Conservation (phyloP, 1,140 invertebrate species). For the Carposina sasakii region DNA sequence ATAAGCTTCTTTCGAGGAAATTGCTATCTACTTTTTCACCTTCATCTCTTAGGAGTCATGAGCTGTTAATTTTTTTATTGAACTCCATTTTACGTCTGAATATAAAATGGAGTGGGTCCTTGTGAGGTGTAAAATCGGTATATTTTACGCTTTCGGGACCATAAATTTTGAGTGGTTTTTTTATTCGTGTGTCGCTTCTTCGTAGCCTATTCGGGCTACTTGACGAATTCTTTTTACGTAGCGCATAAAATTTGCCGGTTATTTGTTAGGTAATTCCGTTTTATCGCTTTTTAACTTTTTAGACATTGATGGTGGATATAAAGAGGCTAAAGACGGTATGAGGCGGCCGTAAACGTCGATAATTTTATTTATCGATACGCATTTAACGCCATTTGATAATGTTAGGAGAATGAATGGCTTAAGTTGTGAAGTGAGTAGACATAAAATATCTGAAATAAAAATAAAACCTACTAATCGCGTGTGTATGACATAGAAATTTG, state of each 20-base stretch:
- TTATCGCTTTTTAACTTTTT: not conserved
- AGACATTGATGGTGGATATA: conserved; percentile 2
- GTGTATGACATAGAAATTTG: no score
- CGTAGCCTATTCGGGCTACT: conserved; percentile 25
- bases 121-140: conserved; percentile 60
- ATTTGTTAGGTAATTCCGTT: conserved; percentile 16
- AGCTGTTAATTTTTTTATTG: conserved; percentile 56
- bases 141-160: conserved; percentile 52
- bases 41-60: no score
- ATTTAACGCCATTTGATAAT: no score
- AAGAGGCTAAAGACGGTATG: conserved; percentile 3
- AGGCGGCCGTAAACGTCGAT: conserved; percentile 10
- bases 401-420: no score
- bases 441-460: no score
- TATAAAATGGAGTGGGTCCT: conserved; percentile 51
- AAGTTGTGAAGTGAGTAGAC: no score
- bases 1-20: no score
- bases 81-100: conserved; percentile 43
- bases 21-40: no score
- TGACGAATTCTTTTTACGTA: conserved; percentile 13
- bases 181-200: conserved; percentile 47
- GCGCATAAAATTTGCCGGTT: conserved; percentile 13
- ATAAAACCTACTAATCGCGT: no score
- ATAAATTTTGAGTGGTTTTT: conserved; percentile 56
- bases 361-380: conserved; percentile 10